Base-by-base conservation (phyloP, 1,140 invertebrate species). In the Bicyclus anynana region DNA sequence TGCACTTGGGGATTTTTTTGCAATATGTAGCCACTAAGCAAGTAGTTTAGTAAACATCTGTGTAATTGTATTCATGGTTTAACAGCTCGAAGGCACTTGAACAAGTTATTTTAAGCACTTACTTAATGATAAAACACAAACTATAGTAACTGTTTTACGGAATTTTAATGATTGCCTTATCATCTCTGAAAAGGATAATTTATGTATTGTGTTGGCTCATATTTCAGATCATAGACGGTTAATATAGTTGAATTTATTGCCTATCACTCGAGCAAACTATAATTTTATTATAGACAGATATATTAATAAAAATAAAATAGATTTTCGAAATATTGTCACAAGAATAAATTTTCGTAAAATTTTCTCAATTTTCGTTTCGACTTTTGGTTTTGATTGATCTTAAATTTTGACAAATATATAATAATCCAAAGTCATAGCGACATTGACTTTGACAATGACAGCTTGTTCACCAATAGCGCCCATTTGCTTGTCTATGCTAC, bases 101-200 rank as follows among this genome's bases (percentile, higher is more conserved):
- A 46, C 37, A 44, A 57, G 38, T 51, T 62, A 23, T 21, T 29
- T 62, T 33, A 27, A 38, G 47, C 64, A 80, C 75, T 80, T 72
- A 87, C 83, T 59, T 69, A 82, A 50, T 72, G 63, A 72, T 62
- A 83, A 59, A 67, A 79, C 53, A 67, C 68, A 72, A 56, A 77
- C 58, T 65, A 75, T 65, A 55, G 73, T 77, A 58, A 84, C 61
- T 72, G 77, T 82, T 65, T 84, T 87, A 67, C 80, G 74, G 60
- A 80, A 80, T 79, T 86, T 86, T 73, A 80, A 64, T 59, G 71
- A 74, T 75, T 82, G 81, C 57, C 78, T 84, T 84, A 84, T 82
- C 84, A 87, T 87, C 53, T 78, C 84, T 83, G 77, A 63, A 68
- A 81, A 50, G 60, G 54, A 48, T 65, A 53, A 50, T 20, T 56